These are phyloP conservation scores for Gila orcuttii DNA, from an alignment of 2,113 vertebrate genomes.

Conservation along the genomic window DNA sequence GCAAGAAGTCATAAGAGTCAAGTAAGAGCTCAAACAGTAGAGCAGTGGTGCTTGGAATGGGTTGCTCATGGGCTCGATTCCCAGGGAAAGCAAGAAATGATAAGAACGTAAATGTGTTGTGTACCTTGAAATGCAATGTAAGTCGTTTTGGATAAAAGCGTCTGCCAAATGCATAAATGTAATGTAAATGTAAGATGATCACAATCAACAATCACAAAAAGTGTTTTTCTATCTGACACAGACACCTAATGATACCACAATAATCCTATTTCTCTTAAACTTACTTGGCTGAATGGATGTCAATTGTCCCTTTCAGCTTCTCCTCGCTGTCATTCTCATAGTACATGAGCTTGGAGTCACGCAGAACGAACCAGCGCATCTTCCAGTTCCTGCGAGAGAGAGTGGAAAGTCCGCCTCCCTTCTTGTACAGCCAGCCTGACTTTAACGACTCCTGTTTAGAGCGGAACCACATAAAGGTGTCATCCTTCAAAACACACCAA, in stretches of 20 bases:
- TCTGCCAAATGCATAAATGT: too few relatives aligned
- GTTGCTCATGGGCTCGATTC: too few relatives aligned
- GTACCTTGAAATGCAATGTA: too few relatives aligned
- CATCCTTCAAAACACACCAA: conserved; percentile 92
- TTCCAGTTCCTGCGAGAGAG: conserved; percentile 94
- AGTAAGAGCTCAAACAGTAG: too few relatives aligned
- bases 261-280: conserved; percentile 13
- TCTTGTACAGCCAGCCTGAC: conserved; percentile 93
- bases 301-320: conserved; percentile 90
- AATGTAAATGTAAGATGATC: too few relatives aligned
- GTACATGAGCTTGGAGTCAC: conserved; percentile 90
- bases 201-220: neutral
- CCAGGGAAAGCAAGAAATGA: too few relatives aligned
- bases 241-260: neutral
- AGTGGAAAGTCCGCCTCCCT: conserved; percentile 89
- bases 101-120: too few relatives aligned
- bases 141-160: too few relatives aligned
- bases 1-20: neutral
- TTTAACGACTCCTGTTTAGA: conserved; percentile 93
- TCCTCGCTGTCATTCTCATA: conserved; percentile 92
- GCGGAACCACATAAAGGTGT: conserved; percentile 96
- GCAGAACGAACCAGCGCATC: conserved; percentile 92
- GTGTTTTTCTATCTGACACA: neutral
- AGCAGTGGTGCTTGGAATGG: too few relatives aligned
- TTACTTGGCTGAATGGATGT: conserved; percentile 87